These are phyloP conservation scores for Biston betularia DNA, from an alignment of 2,888 invertebrate genomes.

Conservation along the genomic window DNA sequence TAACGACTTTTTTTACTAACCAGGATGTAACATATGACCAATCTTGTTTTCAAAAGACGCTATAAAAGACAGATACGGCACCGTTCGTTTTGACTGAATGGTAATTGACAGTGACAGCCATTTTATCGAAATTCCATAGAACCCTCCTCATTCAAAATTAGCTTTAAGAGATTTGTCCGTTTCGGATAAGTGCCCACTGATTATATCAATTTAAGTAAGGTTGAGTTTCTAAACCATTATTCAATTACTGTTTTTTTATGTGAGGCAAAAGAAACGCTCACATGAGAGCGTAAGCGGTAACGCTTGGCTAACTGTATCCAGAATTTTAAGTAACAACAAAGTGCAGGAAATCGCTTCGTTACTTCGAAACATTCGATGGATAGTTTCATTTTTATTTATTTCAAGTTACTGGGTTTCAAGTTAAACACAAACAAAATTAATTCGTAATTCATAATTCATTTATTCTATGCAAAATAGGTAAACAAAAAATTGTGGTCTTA, in stretches of 20 bases:
- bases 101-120: conserved; percentile 17
- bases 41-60: neutral
- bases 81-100: conserved; percentile 6
- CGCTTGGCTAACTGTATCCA: too few species aligned
- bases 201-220: conserved; percentile 6
- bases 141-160: conserved; percentile 24
- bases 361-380: too few species aligned
- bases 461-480: too few species aligned
- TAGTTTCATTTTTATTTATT: too few species aligned
- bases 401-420: too few species aligned
- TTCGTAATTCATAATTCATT: too few species aligned
- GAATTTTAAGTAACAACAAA: too few species aligned
- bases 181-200: conserved; percentile 5
- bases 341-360: too few species aligned
- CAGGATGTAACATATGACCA: neutral
- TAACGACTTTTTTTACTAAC: neutral
- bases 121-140: conserved; percentile 16
- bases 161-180: conserved; percentile 16
- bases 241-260: neutral
- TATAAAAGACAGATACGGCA: neutral
- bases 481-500: too few species aligned
- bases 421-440: too few species aligned
- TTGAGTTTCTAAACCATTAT: neutral
- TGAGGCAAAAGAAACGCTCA: neutral
- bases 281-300: neutral